Conservation (phyloP, 2,113 vertebrate genomes). For the Perca schrenkii region DNA sequence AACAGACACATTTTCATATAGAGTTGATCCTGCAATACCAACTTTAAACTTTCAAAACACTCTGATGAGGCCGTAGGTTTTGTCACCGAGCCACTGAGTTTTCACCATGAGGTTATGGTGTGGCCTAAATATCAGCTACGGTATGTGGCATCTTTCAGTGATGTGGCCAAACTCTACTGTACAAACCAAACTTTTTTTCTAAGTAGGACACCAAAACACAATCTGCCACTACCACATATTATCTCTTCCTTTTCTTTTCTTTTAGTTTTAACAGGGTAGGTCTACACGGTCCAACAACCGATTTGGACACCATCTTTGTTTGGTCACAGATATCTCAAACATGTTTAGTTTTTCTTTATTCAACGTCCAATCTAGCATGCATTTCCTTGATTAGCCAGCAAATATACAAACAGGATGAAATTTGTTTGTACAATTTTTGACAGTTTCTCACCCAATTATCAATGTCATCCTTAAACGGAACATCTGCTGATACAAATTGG, state of each 20-base stretch:
- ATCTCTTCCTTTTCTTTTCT: neutral
- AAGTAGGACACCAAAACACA: conserved; percentile 50
- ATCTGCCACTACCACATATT: conserved; percentile 19
- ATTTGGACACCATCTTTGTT: conserved; percentile 18
- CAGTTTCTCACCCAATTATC: conserved; percentile 68
- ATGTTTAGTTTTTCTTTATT: conserved; percentile 33
- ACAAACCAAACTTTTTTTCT: conserved; percentile 30
- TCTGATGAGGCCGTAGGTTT: neutral
- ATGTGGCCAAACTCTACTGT: conserved; percentile 20
- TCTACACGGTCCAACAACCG: conserved; percentile 4
- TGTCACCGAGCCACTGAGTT: conserved; percentile 31
- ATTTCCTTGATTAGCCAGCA: conserved; percentile 28
- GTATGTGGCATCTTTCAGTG: conserved; percentile 28
- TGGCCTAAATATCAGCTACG: conserved; percentile 25
- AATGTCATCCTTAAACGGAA: conserved; percentile 64
- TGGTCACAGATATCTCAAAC: conserved; percentile 14
- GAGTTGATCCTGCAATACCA: neutral
- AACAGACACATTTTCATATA: neutral
- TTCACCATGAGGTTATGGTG: conserved; percentile 26
- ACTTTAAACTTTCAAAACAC: neutral
- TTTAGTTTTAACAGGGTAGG: neutral
- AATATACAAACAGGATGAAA: conserved; percentile 47
- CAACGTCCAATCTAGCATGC: conserved; percentile 6
- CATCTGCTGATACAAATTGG: conserved; percentile 72
- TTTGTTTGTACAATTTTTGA: conserved; percentile 47